Percentiles rank a stretch among this genome's conserved stretches.
phyloP scores from a whole-genome alignment of 2,797 vertebrate genomes.

The Pitangus sulphuratus region DNA sequence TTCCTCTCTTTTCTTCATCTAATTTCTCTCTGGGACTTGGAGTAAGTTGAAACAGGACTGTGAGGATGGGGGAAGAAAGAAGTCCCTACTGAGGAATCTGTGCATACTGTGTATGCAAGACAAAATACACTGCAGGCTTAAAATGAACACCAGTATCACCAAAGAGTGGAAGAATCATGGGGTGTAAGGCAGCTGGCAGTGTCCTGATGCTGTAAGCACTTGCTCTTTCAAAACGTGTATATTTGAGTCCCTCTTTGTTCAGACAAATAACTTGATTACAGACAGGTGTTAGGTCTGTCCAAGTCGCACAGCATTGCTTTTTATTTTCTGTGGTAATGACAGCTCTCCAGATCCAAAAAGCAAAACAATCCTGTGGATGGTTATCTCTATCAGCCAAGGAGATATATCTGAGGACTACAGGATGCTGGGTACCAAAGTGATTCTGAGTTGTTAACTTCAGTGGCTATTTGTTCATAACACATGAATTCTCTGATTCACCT shows the following conservation, averaged over 20 bases:
- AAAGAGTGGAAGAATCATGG: background rate
- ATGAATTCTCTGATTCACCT: background rate
- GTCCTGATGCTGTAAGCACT: fast-evolving
- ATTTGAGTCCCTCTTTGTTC: background rate
- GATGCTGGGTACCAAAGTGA: background rate
- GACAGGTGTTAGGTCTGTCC: background rate
- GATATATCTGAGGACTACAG: background rate
- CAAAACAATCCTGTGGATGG: background rate
- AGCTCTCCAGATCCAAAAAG: background rate
- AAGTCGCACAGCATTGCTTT: background rate
- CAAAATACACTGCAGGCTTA: background rate
- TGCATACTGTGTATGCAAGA: fast-evolving
- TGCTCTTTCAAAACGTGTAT: background rate
- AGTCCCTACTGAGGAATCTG: background rate
- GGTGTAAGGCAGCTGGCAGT: background rate
- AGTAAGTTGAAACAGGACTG: background rate
- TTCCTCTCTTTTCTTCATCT: background rate
- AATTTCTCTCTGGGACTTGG: background rate
- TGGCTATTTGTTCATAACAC: background rate
- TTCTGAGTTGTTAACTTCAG: background rate
- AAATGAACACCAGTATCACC: background rate
- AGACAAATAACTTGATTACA: background rate
- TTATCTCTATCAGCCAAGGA: background rate
- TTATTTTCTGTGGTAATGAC: background rate
- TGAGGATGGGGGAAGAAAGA: background rate